A percentile compares a stretch with the other conserved stretches of the same genome.
Conservation (phyloP, 2,888 invertebrate genomes). For the Margaritifera margaritifera region DNA sequence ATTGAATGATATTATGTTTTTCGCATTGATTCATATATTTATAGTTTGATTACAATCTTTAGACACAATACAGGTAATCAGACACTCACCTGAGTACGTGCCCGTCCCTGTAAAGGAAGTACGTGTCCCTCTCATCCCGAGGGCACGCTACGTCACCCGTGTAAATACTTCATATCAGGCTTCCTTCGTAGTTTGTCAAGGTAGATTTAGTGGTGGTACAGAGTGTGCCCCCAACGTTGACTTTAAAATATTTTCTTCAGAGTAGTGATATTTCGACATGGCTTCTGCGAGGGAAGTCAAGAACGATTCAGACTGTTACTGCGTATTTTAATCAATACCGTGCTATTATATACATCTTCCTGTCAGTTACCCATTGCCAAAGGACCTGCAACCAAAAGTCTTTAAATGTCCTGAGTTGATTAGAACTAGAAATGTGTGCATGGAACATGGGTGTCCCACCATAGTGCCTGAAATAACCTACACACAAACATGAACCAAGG, state of each 20-base stretch:
- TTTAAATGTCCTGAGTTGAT: no score
- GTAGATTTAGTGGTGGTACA: slow-evolving; percentile 57
- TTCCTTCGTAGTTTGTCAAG: slow-evolving; percentile 46
- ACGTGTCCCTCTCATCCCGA: slow-evolving; percentile 54
- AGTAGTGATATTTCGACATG: slow-evolving; percentile 31
- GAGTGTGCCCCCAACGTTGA: slow-evolving; percentile 61
- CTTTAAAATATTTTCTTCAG: slow-evolving; percentile 39
- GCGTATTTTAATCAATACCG: no score
- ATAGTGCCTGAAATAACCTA: no score
- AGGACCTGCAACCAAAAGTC: no score
- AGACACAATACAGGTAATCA: slow-evolving; percentile 1
- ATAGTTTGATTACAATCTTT: neutral
- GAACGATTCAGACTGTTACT: no score
- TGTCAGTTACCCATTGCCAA: no score
- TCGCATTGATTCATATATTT: neutral
- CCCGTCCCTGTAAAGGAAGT: slow-evolving; percentile 59
- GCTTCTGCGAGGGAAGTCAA: neutral
- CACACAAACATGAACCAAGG: no score
- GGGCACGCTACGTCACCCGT: slow-evolving; percentile 41
- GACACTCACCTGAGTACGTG: slow-evolving; percentile 35
- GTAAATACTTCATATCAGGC: slow-evolving; percentile 44
- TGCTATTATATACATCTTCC: no score
- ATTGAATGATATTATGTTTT: no score
- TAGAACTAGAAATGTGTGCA: no score
- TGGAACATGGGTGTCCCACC: no score